These are phyloP conservation scores for Rana temporaria DNA, from an alignment of 2,113 vertebrate genomes.

Conservation along the genomic window DNA sequence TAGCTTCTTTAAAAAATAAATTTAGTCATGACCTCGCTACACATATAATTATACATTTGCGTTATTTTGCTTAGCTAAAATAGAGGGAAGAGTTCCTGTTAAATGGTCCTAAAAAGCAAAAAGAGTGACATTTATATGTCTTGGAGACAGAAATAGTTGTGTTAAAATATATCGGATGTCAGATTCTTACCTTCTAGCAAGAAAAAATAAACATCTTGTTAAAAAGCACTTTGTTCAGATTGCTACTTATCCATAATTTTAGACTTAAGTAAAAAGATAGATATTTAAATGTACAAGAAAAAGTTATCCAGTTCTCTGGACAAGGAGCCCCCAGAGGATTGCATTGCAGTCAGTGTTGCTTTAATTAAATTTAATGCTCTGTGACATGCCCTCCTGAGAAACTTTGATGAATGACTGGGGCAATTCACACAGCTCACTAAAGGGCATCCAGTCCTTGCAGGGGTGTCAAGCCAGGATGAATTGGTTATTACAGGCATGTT, in stretches of 20 bases:
- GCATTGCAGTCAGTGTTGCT: constrained; percentile 87
- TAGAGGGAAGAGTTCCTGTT: neutral
- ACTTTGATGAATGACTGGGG: constrained; percentile 87
- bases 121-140: constrained; percentile 8
- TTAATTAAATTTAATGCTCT: constrained; percentile 92
- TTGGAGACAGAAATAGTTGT: neutral
- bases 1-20: no score
- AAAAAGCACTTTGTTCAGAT: constrained; percentile 62
- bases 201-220: constrained; percentile 46
- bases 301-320: constrained; percentile 78
- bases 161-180: constrained; percentile 22
- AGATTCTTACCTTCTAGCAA: constrained; percentile 8
- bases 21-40: no score
- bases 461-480: constrained; percentile 84
- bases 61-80: no score
- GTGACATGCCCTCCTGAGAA: constrained; percentile 83
- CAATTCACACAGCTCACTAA: constrained; percentile 83
- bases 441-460: constrained; percentile 81
- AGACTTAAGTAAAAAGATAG: constrained; percentile 68
- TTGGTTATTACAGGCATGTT: constrained; percentile 88
- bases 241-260: constrained; percentile 56
- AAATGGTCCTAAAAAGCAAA: neutral
- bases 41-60: no score
- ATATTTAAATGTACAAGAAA: constrained; percentile 69
- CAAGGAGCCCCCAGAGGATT: constrained; percentile 81